Percentiles rank a stretch among this genome's conserved stretches.
Evolutionary conservation across 2,888 invertebrate species (phyloP).

Genomic region (Tribolium freemani): DNA sequence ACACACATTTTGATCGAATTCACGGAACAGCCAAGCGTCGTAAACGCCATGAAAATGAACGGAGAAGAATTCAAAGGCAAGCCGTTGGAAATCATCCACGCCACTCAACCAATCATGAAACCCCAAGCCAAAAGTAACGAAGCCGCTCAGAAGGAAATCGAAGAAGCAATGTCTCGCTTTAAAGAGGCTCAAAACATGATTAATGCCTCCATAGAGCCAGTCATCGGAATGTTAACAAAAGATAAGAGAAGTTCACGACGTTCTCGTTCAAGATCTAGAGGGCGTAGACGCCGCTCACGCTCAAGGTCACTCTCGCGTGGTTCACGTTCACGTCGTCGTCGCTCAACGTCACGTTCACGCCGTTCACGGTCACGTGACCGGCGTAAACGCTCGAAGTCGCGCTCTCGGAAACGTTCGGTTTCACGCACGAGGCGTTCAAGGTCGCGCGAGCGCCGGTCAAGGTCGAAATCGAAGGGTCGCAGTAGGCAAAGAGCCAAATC

Average conservation of each 20-base stretch:
- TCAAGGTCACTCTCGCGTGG: conserved; percentile 71
- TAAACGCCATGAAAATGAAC: conserved; percentile 89
- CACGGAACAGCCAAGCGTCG: conserved; percentile 90
- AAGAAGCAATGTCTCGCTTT: conserved; percentile 96
- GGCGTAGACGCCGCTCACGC: conserved; percentile 72
- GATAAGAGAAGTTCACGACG: conserved; percentile 78
- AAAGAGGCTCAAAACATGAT: conserved; percentile 97
- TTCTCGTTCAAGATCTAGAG: conserved; percentile 65
- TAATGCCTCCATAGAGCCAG: conserved; percentile 93
- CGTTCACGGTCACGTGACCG: conserved; percentile 70
- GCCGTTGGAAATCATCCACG: conserved; percentile 83
- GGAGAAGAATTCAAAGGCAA: conserved; percentile 83
- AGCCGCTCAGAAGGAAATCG: conserved; percentile 94
- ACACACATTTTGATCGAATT: conserved; percentile 93
- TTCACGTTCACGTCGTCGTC: conserved; percentile 59
- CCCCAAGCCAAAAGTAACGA: conserved; percentile 97
- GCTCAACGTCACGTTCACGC: conserved; percentile 51
- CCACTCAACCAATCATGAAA: conserved; percentile 91
- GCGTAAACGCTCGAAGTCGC: conserved; percentile 73
- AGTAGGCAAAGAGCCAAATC: conserved; percentile 38
- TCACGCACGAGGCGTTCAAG: conserved; percentile 48
- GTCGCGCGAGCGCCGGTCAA: conserved; percentile 66
- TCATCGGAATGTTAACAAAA: conserved; percentile 88
- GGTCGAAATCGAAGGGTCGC: conserved; percentile 64
- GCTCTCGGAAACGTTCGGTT: conserved; percentile 60